Evolutionary conservation across 2,113 vertebrate genomes (phyloP), one percentile per base, ranked within the genome.

Genomic region (Vicugna pacos): DNA sequence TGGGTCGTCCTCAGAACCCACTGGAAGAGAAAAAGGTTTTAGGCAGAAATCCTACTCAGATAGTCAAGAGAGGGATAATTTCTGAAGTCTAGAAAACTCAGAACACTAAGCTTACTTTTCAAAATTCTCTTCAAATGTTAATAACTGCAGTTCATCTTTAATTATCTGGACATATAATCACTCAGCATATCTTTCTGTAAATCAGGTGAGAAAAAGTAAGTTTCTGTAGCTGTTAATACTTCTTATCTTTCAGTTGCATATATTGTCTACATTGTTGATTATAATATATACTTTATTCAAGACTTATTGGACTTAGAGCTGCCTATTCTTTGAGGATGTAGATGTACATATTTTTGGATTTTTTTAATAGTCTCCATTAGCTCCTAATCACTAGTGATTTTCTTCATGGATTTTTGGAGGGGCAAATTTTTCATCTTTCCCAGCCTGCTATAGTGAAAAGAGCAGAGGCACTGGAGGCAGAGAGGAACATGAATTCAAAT

Each of bases 401-500:
- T 91, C 67, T 81, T 95, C 32, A 76, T 84, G 56, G 20, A 70
- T 85, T 73, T 48, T 64, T 80, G 50, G 28, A 81, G 50, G 32
- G 62, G 22, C 30, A 83, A 86, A 87, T 73, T 95, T 76, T 92
- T 14, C 70, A 94, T 84, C 12, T 87, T 94, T 50, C 42, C 42
- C 26, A 64, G 35, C 5, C n/a, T 93, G 10, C 19, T 96, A 35
- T 75, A 85, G 52, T 70, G 26, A 82, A 62, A 48, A 77, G 26
- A 62, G 19, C 20, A 81, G 4, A 86, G 30, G 26, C n/a, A 91
- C 12, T n/a, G 30, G 14, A 64, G 42, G 48, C 35, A 89, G 52
- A 93, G 32, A 93, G 32, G 52, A 89, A 84, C 15, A 16, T 65
- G 60, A 96, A 94, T 97, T 92, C 73, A 89, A 96, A 94, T 65